These are phyloP conservation scores for Gadopsis bispinosus DNA, from an alignment of 2,797 vertebrate species.

Conservation along the genomic window DNA sequence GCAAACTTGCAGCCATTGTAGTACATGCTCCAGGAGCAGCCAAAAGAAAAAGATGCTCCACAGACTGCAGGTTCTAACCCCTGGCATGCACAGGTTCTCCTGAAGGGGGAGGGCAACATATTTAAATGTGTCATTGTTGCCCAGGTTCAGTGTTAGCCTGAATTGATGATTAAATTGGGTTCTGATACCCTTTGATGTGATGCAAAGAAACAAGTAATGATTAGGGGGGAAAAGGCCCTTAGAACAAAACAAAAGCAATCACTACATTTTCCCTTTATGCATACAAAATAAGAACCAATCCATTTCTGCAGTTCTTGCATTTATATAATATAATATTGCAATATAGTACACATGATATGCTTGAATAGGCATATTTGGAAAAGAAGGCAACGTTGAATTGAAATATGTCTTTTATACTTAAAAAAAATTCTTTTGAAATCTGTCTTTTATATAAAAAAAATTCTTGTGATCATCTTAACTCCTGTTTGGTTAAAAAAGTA, in stretches of 20 bases:
- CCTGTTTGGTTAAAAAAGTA: not conserved
- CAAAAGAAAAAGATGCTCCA: constrained; percentile 99
- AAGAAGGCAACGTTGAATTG: not conserved
- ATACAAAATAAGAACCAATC: constrained; percentile 3
- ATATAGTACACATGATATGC: not conserved
- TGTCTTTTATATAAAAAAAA: not conserved
- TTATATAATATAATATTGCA: not conserved
- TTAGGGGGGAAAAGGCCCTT: not conserved
- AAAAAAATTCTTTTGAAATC: no score
- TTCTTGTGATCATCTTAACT: not conserved
- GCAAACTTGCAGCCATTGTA: constrained; percentile 99
- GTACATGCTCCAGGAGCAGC: constrained; percentile 99
- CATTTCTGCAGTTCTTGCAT: no score
- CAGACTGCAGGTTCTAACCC: constrained; percentile 93
- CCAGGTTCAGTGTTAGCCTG: not conserved
- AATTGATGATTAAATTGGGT: not conserved
- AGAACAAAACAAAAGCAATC: not conserved
- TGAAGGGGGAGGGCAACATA: constrained; percentile 62
- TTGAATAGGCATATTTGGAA: not conserved
- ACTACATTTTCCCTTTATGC: not conserved
- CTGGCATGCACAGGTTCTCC: constrained; percentile 98
- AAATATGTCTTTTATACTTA: not conserved
- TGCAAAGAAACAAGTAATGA: constrained; percentile 3
- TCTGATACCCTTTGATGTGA: not conserved
- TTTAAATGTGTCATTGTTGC: not conserved